Percentiles rank a stretch among this genome's conserved stretches.
Conservation (phyloP, 2,797 vertebrate genomes). For the Epinephelus coioides region DNA sequence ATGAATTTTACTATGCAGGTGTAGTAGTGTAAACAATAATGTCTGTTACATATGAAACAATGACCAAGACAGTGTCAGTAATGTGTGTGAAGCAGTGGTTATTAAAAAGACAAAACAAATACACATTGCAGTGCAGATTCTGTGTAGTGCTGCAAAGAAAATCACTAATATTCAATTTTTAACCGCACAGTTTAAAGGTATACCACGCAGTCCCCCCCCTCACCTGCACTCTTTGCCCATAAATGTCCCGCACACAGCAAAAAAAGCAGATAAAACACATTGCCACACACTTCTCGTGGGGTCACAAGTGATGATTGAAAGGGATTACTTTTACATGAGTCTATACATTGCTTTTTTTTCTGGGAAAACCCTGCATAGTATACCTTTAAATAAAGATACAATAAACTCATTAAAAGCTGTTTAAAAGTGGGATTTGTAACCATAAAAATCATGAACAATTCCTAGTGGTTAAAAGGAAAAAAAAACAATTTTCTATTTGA, state of each 20-base stretch:
- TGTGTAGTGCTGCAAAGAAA: neutral
- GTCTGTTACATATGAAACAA: constrained; percentile 26
- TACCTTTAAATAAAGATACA: neutral
- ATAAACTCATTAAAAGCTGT: constrained; percentile 1
- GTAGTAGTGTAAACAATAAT: constrained; percentile 40
- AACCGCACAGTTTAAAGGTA: no score
- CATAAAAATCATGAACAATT: neutral
- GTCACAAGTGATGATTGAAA: no score
- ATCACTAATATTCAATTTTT: neutral
- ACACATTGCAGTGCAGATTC: neutral
- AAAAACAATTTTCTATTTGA: neutral
- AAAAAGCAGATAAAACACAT: no score
- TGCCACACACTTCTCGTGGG: no score
- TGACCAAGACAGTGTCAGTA: constrained; percentile 15
- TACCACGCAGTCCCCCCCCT: no score
- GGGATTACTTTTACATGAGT: no score
- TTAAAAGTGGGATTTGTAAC: neutral
- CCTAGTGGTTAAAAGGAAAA: neutral
- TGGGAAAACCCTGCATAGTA: no score
- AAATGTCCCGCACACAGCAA: neutral
- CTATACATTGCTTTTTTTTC: no score
- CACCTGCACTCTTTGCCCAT: no score
- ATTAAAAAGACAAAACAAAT: neutral
- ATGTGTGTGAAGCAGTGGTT: constrained; percentile 9
- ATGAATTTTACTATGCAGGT: neutral